Percentiles rank a stretch among this genome's conserved stretches.
These are phyloP conservation scores for Orthonyx spaldingii DNA, from an alignment of 2,113 vertebrate species.

Conservation along the genomic window DNA sequence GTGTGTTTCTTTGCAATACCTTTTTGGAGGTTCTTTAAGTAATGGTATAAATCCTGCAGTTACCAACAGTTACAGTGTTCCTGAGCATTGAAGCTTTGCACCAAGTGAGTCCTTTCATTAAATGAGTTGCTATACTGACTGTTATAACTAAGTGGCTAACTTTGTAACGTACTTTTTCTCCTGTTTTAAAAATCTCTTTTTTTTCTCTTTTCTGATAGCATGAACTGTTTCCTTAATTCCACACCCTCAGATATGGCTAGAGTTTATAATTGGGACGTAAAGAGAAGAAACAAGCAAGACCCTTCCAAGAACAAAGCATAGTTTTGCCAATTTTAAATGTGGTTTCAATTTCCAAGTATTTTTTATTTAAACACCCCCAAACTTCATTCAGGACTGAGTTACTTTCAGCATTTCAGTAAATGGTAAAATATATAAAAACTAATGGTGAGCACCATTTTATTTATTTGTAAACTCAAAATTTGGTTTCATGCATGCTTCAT, in stretches of 20 bases:
- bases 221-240: constrained; percentile 74
- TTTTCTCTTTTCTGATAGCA: not conserved
- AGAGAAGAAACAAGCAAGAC: constrained; percentile 95
- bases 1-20: not conserved
- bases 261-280: constrained; percentile 99
- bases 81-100: not conserved
- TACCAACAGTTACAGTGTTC: not conserved
- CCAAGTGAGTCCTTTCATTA: not conserved
- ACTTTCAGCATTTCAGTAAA: constrained; percentile 56
- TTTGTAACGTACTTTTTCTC: not conserved
- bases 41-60: not conserved
- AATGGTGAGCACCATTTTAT: constrained; percentile 66
- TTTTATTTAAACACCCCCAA: constrained; percentile 82
- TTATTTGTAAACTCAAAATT: constrained; percentile 67
- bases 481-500: constrained; percentile 64
- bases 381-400: constrained; percentile 61
- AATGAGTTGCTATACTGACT: not conserved
- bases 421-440: constrained; percentile 50
- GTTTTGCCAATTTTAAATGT: constrained; percentile 71
- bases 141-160: not conserved
- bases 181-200: not conserved
- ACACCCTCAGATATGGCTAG: constrained; percentile 90
- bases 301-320: constrained; percentile 86
- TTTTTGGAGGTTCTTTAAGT: not conserved
- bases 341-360: constrained; percentile 78